Conservation (phyloP, 2,113 vertebrate species). For the Ophthalmolycus amberensis region DNA sequence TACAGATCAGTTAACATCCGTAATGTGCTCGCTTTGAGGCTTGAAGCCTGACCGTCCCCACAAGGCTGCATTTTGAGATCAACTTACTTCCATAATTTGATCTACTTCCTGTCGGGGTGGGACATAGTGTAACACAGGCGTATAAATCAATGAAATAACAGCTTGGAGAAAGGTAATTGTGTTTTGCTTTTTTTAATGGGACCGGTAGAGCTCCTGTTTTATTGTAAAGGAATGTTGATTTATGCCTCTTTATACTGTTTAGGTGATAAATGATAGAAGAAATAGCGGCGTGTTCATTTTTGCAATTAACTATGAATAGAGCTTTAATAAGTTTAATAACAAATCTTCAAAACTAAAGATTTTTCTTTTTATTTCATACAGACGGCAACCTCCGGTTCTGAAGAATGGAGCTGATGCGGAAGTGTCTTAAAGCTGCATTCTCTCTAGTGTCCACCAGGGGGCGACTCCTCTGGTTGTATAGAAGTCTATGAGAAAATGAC, state of each 20-base stretch:
- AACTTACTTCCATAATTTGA: conserved; percentile 33
- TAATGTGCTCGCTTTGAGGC: background rate
- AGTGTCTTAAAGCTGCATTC: no score
- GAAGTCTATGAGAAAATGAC: no score
- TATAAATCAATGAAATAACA: conserved; percentile 4
- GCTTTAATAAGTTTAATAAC: no score
- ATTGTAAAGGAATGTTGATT: background rate
- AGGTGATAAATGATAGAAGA: background rate
- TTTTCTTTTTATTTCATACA: no score
- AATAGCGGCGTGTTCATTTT: background rate
- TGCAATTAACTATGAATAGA: background rate
- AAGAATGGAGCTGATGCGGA: no score
- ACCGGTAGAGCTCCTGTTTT: background rate
- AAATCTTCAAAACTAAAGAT: no score
- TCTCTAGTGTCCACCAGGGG: no score
- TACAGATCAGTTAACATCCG: background rate
- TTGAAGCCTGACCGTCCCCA: background rate
- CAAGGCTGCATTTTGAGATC: conserved; percentile 31
- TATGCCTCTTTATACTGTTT: background rate
- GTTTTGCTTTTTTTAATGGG: background rate
- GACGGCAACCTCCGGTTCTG: no score
- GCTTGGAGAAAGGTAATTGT: conserved; percentile 7
- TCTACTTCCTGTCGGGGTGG: conserved; percentile 5
- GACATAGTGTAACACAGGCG: conserved; percentile 8
- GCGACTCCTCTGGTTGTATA: no score